Evolutionary conservation across 2,797 vertebrate species (phyloP), one percentile per base, ranked within the genome.

Genomic region (Melanogrammus aeglefinus): DNA sequence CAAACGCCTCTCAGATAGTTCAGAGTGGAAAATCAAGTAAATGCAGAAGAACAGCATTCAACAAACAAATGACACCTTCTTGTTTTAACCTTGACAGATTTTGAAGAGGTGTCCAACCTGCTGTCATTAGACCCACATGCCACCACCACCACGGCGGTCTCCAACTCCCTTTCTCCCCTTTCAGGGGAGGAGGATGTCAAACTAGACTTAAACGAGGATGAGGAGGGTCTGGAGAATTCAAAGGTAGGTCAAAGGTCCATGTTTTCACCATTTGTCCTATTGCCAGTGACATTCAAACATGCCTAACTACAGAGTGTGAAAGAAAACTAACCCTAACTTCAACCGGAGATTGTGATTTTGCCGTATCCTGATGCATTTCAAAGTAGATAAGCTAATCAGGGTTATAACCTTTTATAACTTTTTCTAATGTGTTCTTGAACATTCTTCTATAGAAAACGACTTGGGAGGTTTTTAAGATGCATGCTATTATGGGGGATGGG

Each of bases 101-200:
- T 96, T 47, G 94, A 95, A 12, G 96, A 95, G 85, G 95, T 96
- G 1, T 87, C 93, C 21, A 93, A 94, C 85, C 91, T 96, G 72
- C 78, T 96, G 70, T 91, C 94, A 5, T 93, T 90, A 38, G 92
- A 93, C 80, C 93, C 95, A 0, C 89, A 90, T 3, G 95, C 93
- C 76, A 89, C 93, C 41, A 89, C 93, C 41, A 95, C 92, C 0
- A 86, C 93, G 79, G 94, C 93, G 4, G 78, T 89, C 63, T 85
- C 87, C 0, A 82, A 76, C 77, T 80, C 89, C 7, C 87, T 81
- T 76, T 38, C 72, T 75, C 74, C 41, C 10, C 80, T 85, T 36
- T 6, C 79, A 70, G 71, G 77, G n/a, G 85, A 86, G 33, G 90
- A 89, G 75, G 93, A 93, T 4, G 88, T 94, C 57, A 92, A 88